Base-by-base conservation (phyloP, 2,797 vertebrate species). In the Manis pentadactyla region DNA sequence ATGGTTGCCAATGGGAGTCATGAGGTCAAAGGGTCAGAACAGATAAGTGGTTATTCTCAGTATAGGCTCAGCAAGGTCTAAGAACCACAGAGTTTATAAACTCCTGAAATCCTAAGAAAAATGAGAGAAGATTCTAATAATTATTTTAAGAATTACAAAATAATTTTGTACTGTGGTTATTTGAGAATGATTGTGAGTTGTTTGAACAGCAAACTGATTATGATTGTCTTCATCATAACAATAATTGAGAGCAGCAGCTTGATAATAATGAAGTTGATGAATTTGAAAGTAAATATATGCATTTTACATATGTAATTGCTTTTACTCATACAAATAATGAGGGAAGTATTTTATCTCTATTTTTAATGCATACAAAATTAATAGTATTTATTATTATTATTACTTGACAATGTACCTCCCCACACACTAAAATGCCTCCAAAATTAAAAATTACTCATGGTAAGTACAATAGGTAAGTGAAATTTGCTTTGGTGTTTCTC, bases 201-300 rank as follows among this genome's bases (percentile, higher is more conserved):
- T 92, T 86, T 83, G 39, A 90, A 66, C 14, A 97, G 29, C 9
- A 84, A 83, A 68, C 7, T 92, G 37, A 81, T 95, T 82, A 64
- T 81, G 7, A 68, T 69, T 87, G 27, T 81, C 9, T 55, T 91
- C 18, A 68, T 85, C 11, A 39, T 66, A 49, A 73, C 53, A 78
- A 77, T 85, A 96, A 90, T 71, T 92, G 17, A 92, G 37, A 92
- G 51, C 5, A 61, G 64, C 4, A 31, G 29, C n/a, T 49, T 68
- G 37, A 84, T 75, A 92, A 82, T 71, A 79, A 90, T 39, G 27
- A 34, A 96, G 63, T 61, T 42, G 87, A 7, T 59, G 14, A 86
- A 92, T 93, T 8, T 86, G 21, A 94, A 96, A 87, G 31, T 59
- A 94, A 93, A 79, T 79, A 86, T 51, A 59, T 78, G 49, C 1